phyloP scores from a whole-genome alignment of 2,888 invertebrate genomes.

The Pemphredon lugubris region DNA sequence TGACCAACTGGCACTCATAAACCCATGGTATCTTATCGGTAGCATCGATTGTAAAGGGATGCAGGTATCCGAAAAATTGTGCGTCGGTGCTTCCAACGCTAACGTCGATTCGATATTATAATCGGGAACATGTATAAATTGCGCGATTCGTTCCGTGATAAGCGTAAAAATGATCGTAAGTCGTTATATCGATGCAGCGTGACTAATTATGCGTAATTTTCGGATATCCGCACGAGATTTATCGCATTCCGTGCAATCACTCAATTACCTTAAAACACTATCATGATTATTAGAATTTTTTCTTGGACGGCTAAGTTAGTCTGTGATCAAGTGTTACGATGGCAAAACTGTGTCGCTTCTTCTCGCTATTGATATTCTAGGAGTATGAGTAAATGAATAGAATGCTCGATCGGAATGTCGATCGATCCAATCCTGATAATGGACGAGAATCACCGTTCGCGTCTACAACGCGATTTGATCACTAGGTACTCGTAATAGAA shows the following conservation, averaged over 20 bases:
- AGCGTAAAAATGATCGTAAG: neutral
- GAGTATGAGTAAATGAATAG: conserved; percentile 27
- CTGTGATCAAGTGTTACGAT: conserved; percentile 41
- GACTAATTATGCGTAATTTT: conserved; percentile 18
- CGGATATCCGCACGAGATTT: conserved; percentile 60
- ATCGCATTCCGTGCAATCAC: conserved; percentile 63
- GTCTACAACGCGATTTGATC: conserved; percentile 21
- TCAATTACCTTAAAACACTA: conserved; percentile 58
- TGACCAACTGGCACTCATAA: conserved; percentile 57
- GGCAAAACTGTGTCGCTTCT: conserved; percentile 45
- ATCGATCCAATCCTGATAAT: conserved; percentile 1
- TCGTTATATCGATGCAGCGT: neutral
- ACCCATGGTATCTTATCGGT: conserved; percentile 52
- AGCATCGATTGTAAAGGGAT: conserved; percentile 48
- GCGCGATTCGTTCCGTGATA: neutral
- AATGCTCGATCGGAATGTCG: conserved; percentile 21
- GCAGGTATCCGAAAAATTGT: conserved; percentile 60
- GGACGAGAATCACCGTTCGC: conserved; percentile 7
- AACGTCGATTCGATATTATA: too few relatives aligned
- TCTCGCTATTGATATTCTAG: conserved; percentile 39
- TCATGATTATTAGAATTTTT: conserved; percentile 57
- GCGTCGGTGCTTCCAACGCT: neutral
- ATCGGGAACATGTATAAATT: neutral
- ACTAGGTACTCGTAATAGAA: conserved; percentile 24
- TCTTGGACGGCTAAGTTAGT: conserved; percentile 64